Conservation (phyloP, 92 coral and sea anemone species). For the Porites divaricata region DNA sequence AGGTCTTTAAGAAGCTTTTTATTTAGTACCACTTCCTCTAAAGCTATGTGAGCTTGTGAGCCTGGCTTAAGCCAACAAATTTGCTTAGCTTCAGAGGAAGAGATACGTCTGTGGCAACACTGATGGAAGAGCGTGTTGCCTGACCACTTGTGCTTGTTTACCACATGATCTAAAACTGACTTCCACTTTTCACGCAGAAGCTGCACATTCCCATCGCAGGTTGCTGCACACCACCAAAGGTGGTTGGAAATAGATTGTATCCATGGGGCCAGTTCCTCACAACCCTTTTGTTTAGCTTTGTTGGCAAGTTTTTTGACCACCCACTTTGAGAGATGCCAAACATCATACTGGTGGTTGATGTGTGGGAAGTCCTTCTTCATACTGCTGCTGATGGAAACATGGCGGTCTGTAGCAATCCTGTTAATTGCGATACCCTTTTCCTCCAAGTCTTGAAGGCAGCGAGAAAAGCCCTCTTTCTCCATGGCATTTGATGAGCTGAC, state of each 20-base stretch:
- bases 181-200: slow-evolving; percentile 61
- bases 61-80: slow-evolving; percentile 61
- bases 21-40: slow-evolving; percentile 41
- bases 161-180: slow-evolving; percentile 52
- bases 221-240: slow-evolving; percentile 74
- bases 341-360: slow-evolving; percentile 68
- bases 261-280: slow-evolving; percentile 53
- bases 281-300: slow-evolving; percentile 51
- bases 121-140: slow-evolving; percentile 38
- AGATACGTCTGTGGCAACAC: slow-evolving; percentile 52
- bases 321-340: slow-evolving; percentile 74
- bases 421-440: slow-evolving; percentile 13
- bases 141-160: slow-evolving; percentile 49
- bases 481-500: slow-evolving; percentile 55
- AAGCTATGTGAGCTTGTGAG: slow-evolving; percentile 50
- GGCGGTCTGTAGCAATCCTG: slow-evolving; percentile 61
- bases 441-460: slow-evolving; percentile 15
- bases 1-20: slow-evolving; percentile 59
- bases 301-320: slow-evolving; percentile 60
- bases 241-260: slow-evolving; percentile 62
- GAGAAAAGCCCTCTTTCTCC: slow-evolving; percentile 35
- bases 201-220: slow-evolving; percentile 58
- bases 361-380: slow-evolving; percentile 51
- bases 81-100: slow-evolving; percentile 37
- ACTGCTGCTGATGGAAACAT: slow-evolving; percentile 52